These are phyloP conservation scores for Drosophila kikkawai DNA, from an alignment of 1,140 invertebrate genomes.

Conservation along the genomic window DNA sequence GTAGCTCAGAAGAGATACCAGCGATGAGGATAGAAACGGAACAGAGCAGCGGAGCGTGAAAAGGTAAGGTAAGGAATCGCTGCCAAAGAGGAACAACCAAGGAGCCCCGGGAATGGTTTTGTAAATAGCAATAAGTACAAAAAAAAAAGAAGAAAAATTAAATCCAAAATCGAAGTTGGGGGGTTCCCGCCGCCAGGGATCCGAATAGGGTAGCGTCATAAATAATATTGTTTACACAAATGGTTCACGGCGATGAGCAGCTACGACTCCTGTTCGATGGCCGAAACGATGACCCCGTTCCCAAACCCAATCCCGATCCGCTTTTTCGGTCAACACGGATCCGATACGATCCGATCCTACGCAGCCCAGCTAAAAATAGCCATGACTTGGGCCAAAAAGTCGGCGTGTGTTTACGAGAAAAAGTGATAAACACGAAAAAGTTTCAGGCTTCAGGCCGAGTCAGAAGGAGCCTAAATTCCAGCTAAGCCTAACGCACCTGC, in stretches of 20 bases:
- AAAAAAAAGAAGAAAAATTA: not conserved
- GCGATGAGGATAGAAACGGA: constrained; percentile 20
- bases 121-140: constrained; percentile 51
- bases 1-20: constrained; percentile 1
- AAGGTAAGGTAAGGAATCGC: constrained; percentile 73
- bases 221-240: constrained; percentile 83
- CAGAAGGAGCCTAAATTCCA: constrained; percentile 50
- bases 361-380: constrained; percentile 70
- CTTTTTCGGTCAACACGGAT: constrained; percentile 58
- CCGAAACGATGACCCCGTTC: constrained; percentile 56
- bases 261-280: constrained; percentile 58
- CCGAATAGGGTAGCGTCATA: constrained; percentile 57
- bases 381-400: constrained; percentile 67
- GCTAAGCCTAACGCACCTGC: constrained; percentile 50
- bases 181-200: constrained; percentile 12
- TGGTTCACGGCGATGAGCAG: constrained; percentile 65
- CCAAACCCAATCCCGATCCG: constrained; percentile 1
- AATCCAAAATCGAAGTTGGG: not conserved
- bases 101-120: constrained; percentile 45
- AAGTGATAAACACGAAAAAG: constrained; percentile 67
- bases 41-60: constrained; percentile 68
- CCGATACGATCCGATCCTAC: constrained; percentile 50
- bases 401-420: constrained; percentile 71
- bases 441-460: constrained; percentile 51
- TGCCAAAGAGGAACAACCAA: constrained; percentile 18